A percentile compares a stretch with the other conserved stretches of the same genome.
phyloP scores from a whole-genome alignment of 2,113 vertebrate species.

The Phyllostomus discolor region DNA sequence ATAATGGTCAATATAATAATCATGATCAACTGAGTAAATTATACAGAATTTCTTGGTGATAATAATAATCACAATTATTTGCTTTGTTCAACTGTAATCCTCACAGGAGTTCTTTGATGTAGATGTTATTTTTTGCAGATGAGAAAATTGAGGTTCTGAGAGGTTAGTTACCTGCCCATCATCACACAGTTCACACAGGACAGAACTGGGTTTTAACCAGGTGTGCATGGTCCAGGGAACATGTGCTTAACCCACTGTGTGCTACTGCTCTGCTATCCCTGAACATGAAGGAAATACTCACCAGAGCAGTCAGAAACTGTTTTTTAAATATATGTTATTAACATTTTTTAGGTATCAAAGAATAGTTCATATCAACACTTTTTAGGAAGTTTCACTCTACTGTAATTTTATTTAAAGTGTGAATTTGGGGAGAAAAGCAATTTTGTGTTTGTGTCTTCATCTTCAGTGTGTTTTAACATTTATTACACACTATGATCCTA shows the following conservation, averaged over 20 bases:
- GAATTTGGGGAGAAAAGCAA: background rate
- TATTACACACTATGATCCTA: background rate
- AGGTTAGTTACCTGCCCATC: background rate
- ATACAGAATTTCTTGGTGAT: background rate
- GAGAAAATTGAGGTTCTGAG: background rate
- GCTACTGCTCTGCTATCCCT: fast-evolving
- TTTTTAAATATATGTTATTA: background rate
- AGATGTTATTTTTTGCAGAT: background rate
- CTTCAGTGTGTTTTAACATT: background rate
- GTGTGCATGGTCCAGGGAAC: fast-evolving
- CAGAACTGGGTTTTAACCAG: too few species aligned
- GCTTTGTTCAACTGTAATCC: background rate
- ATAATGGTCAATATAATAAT: background rate
- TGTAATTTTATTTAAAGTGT: background rate
- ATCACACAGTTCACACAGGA: background rate
- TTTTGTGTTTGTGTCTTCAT: background rate
- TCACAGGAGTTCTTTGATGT: background rate
- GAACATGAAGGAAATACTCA: background rate
- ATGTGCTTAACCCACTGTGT: fast-evolving
- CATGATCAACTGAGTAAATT: background rate
- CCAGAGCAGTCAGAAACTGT: background rate
- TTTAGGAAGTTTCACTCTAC: background rate
- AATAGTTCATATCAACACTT: background rate
- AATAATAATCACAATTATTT: background rate
- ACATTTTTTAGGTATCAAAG: background rate